Conservation (phyloP, 2,888 invertebrate genomes). For the Emmelina monodactyla region DNA sequence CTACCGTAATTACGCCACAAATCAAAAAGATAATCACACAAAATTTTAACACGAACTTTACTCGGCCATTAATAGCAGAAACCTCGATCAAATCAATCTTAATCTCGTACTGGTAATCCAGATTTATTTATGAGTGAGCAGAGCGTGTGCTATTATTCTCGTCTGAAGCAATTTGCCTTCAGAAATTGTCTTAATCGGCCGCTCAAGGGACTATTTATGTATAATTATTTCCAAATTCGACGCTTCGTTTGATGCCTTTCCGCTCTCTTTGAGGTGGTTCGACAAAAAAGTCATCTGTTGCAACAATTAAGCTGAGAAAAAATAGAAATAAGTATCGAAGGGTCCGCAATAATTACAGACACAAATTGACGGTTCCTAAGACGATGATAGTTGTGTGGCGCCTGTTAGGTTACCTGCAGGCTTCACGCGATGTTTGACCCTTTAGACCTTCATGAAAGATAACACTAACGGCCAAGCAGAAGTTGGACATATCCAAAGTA, state of each 20-base stretch:
- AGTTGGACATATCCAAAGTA: no score
- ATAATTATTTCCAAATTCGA: constrained; percentile 68
- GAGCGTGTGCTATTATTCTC: constrained; percentile 64
- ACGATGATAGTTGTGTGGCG: constrained; percentile 48
- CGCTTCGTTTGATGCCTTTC: constrained; percentile 66
- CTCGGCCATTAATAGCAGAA: constrained; percentile 59
- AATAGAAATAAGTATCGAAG: constrained; percentile 66
- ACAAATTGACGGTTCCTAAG: constrained; percentile 63
- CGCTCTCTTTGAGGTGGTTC: constrained; percentile 65
- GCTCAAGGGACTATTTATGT: constrained; percentile 68
- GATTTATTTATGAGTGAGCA: constrained; percentile 63
- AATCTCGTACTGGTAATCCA: constrained; percentile 65
- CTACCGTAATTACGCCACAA: constrained; percentile 58
- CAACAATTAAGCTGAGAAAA: constrained; percentile 63
- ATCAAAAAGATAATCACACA: constrained; percentile 56
- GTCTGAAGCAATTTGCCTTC: constrained; percentile 66
- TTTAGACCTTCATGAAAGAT: no score
- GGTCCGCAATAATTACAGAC: constrained; percentile 66
- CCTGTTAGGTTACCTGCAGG: constrained; percentile 50
- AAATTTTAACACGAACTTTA: constrained; percentile 58
- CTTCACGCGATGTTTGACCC: constrained; percentile 36
- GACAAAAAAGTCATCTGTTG: constrained; percentile 67
- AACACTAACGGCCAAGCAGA: no score
- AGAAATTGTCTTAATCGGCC: constrained; percentile 67
- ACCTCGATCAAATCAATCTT: constrained; percentile 65